Evolutionary conservation across 1,140 invertebrate species (phyloP).

Genomic region (Drosophila teissieri): DNA sequence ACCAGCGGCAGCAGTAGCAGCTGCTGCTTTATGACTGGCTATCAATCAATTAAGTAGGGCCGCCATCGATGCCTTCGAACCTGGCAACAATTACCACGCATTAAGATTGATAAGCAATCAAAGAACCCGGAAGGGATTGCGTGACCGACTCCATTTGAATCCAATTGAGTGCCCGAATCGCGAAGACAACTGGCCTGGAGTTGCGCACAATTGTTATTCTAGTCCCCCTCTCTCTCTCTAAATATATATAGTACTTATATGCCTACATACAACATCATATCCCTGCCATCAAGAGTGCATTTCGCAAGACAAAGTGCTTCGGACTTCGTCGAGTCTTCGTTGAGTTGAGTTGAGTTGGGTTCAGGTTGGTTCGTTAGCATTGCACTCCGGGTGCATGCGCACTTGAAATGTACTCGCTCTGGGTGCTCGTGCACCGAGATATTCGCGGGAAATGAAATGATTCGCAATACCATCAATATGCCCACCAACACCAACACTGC

Average conservation of each 20-base stretch:
- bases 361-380: constrained; percentile 62
- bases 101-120: constrained; percentile 53
- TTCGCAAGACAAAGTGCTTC: constrained; percentile 29
- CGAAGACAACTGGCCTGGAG: background rate
- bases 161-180: constrained; percentile 16
- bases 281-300: constrained; percentile 28
- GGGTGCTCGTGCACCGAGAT: constrained; percentile 66
- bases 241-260: no score
- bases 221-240: no score
- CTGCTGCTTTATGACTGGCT: constrained; percentile 45
- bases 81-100: constrained; percentile 62
- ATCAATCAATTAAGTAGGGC: constrained; percentile 65
- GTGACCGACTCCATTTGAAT: constrained; percentile 50
- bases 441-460: constrained; percentile 67
- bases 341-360: constrained; percentile 15
- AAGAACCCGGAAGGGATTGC: constrained; percentile 27
- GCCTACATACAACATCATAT: no score
- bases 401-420: constrained; percentile 67
- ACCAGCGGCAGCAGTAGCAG: background rate
- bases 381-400: constrained; percentile 65
- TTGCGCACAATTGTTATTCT: background rate
- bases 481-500: background rate
- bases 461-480: constrained; percentile 25
- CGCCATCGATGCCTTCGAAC: constrained; percentile 44
- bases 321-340: constrained; percentile 39